Evolutionary conservation across 2,797 vertebrate genomes (phyloP).

Genomic region (Anguilla obscura): DNA sequence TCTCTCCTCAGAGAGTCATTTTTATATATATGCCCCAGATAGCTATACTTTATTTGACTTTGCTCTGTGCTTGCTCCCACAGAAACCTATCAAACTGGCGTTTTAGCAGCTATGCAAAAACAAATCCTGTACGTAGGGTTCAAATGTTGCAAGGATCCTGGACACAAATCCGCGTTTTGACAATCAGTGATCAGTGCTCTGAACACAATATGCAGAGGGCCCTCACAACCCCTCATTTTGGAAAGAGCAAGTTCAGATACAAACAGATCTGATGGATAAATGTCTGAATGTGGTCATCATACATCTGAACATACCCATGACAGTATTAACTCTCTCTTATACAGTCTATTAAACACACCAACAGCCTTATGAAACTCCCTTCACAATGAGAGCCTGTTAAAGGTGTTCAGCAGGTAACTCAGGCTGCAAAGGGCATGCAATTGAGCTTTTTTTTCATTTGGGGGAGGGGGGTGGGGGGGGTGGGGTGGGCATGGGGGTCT

Average conservation of each 20-base stretch:
- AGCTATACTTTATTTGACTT: constrained; percentile 11
- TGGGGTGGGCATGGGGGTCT: background rate
- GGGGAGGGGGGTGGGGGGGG: background rate
- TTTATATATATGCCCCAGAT: background rate
- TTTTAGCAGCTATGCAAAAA: background rate
- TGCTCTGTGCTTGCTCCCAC: background rate
- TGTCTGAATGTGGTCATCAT: background rate
- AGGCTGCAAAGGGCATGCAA: constrained; percentile 42
- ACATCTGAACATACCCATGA: background rate
- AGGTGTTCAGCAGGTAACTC: background rate
- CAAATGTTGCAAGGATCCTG: background rate
- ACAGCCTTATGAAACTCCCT: background rate
- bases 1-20: background rate
- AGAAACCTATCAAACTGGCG: background rate
- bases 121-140: background rate
- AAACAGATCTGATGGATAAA: background rate
- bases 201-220: background rate
- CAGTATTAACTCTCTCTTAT: background rate
- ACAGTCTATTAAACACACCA: background rate
- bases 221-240: background rate
- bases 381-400: constrained; percentile 8
- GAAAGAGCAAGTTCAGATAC: background rate
- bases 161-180: background rate
- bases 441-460: constrained; percentile 3
- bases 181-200: background rate